These are phyloP conservation scores for Anguilla pacifica DNA, from an alignment of 2,797 vertebrate genomes.

Conservation along the genomic window DNA sequence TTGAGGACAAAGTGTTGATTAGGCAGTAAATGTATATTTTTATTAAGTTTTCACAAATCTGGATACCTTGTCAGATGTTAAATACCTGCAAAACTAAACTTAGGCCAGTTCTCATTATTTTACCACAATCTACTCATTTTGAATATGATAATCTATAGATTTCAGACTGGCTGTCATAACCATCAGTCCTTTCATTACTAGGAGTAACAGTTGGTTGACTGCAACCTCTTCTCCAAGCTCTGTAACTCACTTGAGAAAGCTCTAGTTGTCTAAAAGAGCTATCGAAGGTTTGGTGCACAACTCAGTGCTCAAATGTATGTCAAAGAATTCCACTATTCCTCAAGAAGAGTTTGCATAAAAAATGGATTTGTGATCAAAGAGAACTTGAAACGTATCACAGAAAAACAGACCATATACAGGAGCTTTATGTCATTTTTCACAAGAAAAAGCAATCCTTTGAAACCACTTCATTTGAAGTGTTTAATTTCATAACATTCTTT, in stretches of 20 bases:
- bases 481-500: background rate
- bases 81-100: background rate
- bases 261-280: background rate
- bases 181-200: background rate
- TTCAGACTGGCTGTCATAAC: background rate
- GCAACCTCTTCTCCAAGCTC: background rate
- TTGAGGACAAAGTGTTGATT: background rate
- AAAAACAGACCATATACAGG: background rate
- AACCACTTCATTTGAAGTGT: background rate
- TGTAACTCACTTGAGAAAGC: background rate
- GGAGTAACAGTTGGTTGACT: background rate
- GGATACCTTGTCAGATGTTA: background rate
- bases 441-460: background rate
- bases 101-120: background rate
- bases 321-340: background rate
- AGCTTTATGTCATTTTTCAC: background rate
- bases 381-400: background rate
- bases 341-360: background rate
- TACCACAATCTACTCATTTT: background rate
- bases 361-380: constrained; percentile 2
- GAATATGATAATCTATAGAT: background rate
- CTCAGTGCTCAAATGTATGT: background rate
- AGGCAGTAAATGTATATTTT: background rate
- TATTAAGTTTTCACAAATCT: background rate
- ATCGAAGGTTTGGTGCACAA: constrained; percentile 3